A percentile compares a stretch with the other conserved stretches of the same genome.
These are phyloP conservation scores for Octopus bimaculoides DNA, from an alignment of 1,140 invertebrate species.

Conservation along the genomic window DNA sequence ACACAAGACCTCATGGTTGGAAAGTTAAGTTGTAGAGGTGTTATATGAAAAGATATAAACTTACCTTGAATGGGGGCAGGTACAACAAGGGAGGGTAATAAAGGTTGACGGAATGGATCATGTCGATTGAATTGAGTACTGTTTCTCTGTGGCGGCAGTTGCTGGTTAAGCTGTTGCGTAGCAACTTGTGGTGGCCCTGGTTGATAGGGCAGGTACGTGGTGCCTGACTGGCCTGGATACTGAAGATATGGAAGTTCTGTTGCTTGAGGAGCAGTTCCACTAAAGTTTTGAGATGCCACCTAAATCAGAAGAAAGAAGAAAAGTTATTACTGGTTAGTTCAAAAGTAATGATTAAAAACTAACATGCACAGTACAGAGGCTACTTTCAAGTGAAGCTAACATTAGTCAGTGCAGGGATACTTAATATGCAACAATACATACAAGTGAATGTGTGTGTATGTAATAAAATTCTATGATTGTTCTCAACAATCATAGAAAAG, in stretches of 20 bases:
- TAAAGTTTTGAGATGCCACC: constrained; percentile 46
- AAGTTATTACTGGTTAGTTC: not conserved
- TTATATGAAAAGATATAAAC: not conserved
- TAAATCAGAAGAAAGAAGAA: constrained; percentile 21
- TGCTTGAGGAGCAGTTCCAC: constrained; percentile 29
- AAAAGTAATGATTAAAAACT: not conserved
- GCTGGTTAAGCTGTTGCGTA: constrained; percentile 43
- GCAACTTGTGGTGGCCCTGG: constrained; percentile 51
- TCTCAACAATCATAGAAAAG: no score
- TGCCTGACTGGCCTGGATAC: constrained; percentile 79
- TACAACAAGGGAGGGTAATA: constrained; percentile 79
- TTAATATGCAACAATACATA: no score
- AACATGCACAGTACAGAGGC: not conserved
- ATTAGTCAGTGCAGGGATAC: no score
- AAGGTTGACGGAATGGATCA: constrained; percentile 60
- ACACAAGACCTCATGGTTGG: no score
- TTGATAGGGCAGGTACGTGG: constrained; percentile 33
- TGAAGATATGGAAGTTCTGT: constrained; percentile 58
- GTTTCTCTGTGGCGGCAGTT: constrained; percentile 42
- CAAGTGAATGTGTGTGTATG: no score
- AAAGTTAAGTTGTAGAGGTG: no score
- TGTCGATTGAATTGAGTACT: constrained; percentile 67
- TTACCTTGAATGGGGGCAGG: constrained; percentile 46
- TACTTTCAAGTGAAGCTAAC: no score
- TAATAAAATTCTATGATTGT: no score